phyloP scores from a whole-genome alignment of 2,888 invertebrate genomes.

The Cristatella mucedo region DNA sequence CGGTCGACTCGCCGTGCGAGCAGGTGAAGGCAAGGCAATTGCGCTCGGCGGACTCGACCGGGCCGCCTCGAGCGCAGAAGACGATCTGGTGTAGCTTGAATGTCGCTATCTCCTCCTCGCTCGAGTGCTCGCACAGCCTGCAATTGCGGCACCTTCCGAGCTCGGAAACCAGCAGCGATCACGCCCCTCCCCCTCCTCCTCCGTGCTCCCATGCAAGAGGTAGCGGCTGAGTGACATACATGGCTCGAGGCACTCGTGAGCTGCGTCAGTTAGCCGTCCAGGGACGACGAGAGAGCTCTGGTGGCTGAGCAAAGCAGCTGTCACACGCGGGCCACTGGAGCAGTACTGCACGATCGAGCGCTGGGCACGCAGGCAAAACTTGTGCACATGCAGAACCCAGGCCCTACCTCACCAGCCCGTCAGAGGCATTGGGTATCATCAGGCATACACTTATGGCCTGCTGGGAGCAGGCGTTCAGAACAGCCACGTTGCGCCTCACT shows the following conservation, averaged over 20 bases:
- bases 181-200: too few relatives aligned
- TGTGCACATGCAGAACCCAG: background rate
- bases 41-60: conserved; percentile 57
- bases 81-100: conserved; percentile 82
- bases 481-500: conserved; percentile 79
- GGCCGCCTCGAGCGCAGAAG: conserved; percentile 79
- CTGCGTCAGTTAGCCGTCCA: too few relatives aligned
- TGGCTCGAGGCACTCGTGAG: too few relatives aligned
- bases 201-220: too few relatives aligned
- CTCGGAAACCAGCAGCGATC: too few relatives aligned
- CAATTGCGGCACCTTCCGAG: too few relatives aligned
- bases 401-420: conserved; percentile 77
- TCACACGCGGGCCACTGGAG: too few relatives aligned
- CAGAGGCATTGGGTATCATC: conserved; percentile 77
- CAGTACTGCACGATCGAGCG: too few relatives aligned
- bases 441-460: conserved; percentile 71
- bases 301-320: too few relatives aligned
- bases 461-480: conserved; percentile 65
- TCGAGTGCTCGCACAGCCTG: conserved; percentile 56
- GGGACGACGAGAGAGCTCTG: too few relatives aligned
- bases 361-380: background rate
- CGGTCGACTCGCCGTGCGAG: conserved; percentile 75
- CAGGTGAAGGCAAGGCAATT: conserved; percentile 97
- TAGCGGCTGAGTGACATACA: too few relatives aligned
- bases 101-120: conserved; percentile 63